Evolutionary conservation across 1,140 invertebrate genomes (phyloP).

Genomic region (Caenorhabditis brenneri): DNA sequence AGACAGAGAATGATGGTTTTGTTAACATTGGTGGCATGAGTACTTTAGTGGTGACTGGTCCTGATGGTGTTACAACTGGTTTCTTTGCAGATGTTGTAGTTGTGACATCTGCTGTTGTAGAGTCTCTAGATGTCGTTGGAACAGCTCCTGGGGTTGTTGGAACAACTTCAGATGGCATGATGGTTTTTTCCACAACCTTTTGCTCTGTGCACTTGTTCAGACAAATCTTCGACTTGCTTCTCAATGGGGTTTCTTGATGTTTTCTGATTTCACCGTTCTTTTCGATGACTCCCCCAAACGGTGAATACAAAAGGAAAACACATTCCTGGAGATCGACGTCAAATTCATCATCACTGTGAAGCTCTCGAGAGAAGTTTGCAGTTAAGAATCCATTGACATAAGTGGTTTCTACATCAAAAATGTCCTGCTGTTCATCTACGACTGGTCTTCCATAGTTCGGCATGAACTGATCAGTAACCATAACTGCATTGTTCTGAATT

Average conservation of each 20-base stretch:
- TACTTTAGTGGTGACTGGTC: neutral
- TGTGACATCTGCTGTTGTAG: constrained; percentile 13
- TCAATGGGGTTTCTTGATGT: constrained; percentile 64
- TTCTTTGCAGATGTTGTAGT: constrained; percentile 17
- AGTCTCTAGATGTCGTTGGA: neutral
- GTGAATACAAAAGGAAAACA: constrained; percentile 66
- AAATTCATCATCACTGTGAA: constrained; percentile 61
- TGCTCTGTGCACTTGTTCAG: constrained; percentile 11
- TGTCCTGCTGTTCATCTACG: constrained; percentile 63
- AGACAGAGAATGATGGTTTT: constrained; percentile 15
- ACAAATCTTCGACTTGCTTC: constrained; percentile 53
- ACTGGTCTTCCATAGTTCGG: constrained; percentile 62
- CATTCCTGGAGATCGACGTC: constrained; percentile 64
- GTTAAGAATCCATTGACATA: constrained; percentile 62
- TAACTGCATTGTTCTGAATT: constrained; percentile 58
- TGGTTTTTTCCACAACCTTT: too few species aligned
- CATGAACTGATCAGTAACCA: constrained; percentile 66
- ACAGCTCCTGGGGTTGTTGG: neutral
- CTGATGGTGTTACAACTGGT: neutral
- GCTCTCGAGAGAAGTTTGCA: constrained; percentile 65
- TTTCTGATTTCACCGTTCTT: constrained; percentile 63
- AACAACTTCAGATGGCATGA: too few species aligned
- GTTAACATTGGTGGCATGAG: constrained; percentile 33
- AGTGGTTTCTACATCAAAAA: constrained; percentile 59
- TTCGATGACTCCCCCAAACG: constrained; percentile 62